Base-by-base conservation (phyloP, 2,113 vertebrate genomes). In the Peromyscus maniculatus region DNA sequence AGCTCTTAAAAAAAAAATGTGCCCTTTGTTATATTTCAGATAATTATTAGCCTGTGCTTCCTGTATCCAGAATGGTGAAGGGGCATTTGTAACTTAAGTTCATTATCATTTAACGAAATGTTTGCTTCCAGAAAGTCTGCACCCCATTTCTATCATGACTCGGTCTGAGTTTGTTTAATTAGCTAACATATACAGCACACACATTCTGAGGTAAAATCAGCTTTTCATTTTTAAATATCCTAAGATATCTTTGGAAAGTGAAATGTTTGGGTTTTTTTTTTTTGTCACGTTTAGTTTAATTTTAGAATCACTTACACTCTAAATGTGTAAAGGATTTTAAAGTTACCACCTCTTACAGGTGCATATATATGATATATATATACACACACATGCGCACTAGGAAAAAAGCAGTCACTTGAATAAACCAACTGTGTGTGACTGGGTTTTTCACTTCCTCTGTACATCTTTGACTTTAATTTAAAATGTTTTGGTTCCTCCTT, bases 221-320 rank as follows among this genome's bases (percentile, higher is more conserved):
- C 67, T 80, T 82, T 89, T 82, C 78, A 15, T 89, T 72, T 84
- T 79, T 94, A 39, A 83, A 69, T 89, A 79, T 77, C 52, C 79
- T 75, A 67, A 97, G 43, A 95, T 97, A 93, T 82, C 79, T 86
- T 95, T 95, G 95, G 84, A 96, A 96, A 96, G 64, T 9, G 17
- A 88, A 82, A 88, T 91, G 33, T 69, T 87, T 16, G 17, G 12
- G 24, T 2, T 17, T 69, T 24, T 12, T 75, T 86, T 88, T 43
- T 97, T 62, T 97, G 91, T 90, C 3, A 31, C 46, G 52, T 39
- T 5, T 67, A 66, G 2, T 97, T 97, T 67, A 75, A 86, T 95
- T 95, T 94, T 88, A 91, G 92, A 96, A 10, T 97, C 31, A 89
- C 43, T 36, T 87, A 74, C 62, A 36, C 31, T 94, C 12, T 57